A percentile compares a stretch with the other conserved stretches of the same genome.
phyloP scores from a whole-genome alignment of 1,140 invertebrate genomes.

The Goniozus legneri region DNA sequence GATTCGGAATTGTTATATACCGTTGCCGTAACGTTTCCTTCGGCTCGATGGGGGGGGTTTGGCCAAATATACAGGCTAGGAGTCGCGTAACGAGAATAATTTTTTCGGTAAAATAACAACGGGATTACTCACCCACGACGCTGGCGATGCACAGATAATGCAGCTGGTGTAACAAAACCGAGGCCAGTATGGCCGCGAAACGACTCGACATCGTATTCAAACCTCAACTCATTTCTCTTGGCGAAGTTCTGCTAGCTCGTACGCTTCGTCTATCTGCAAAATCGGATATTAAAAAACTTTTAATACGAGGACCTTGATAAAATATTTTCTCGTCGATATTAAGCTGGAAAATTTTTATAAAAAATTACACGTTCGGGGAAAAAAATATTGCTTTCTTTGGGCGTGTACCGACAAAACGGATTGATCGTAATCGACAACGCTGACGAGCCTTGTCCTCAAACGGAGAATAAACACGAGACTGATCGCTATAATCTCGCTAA shows the following conservation, averaged over 20 bases:
- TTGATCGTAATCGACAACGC: background rate
- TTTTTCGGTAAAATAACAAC: too few species aligned
- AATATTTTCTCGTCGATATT: background rate
- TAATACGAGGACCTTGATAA: background rate
- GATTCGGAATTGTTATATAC: too few species aligned
- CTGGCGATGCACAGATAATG: conserved; percentile 23
- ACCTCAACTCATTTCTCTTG: conserved; percentile 47
- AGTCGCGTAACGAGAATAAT: too few species aligned
- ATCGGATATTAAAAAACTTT: too few species aligned
- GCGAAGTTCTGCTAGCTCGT: conserved; percentile 13
- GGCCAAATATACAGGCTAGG: too few species aligned
- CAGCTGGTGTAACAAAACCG: conserved; percentile 43
- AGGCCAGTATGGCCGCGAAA: conserved; percentile 47
- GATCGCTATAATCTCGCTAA: too few species aligned
- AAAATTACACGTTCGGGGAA: background rate
- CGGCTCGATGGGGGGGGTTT: too few species aligned
- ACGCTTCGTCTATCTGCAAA: background rate
- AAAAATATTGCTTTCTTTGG: background rate
- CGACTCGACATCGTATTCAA: conserved; percentile 45
- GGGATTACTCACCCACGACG: conserved; percentile 27
- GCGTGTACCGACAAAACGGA: background rate
- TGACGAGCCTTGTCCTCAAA: too few species aligned
- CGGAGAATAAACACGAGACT: too few species aligned
- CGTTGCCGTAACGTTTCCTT: too few species aligned
- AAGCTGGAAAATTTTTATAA: background rate